Conservation (phyloP, 2,888 invertebrate species). For the Drosophila diplacantha region DNA sequence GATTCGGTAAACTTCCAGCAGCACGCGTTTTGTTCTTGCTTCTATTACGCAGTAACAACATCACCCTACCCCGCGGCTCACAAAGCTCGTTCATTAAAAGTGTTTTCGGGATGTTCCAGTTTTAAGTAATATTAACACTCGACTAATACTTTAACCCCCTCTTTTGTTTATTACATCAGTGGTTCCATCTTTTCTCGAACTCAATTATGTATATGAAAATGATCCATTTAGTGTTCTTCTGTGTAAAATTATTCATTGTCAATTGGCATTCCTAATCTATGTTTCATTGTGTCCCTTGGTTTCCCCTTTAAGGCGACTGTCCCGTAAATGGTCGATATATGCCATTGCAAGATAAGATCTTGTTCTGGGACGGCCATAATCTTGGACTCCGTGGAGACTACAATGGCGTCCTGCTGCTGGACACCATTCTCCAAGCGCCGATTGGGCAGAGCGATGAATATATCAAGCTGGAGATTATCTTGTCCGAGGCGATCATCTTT, state of each 20-base stretch:
- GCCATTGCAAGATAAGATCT: conserved; percentile 87
- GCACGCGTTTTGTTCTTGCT: conserved; percentile 20
- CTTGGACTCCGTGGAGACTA: conserved; percentile 93
- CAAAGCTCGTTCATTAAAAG: neutral
- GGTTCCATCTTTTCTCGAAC: neutral
- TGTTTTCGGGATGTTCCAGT: conserved; percentile 12
- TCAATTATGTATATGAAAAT: neutral
- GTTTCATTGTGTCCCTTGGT: neutral
- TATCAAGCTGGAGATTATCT: conserved; percentile 89
- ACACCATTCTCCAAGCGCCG: conserved; percentile 92
- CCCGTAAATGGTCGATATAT: conserved; percentile 86
- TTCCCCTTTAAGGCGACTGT: conserved; percentile 76
- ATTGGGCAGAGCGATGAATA: conserved; percentile 86
- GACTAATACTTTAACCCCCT: neutral
- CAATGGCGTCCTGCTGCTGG: conserved; percentile 92
- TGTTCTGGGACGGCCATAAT: conserved; percentile 89
- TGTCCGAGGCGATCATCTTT: conserved; percentile 92
- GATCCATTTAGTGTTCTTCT: neutral
- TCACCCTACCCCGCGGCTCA: neutral
- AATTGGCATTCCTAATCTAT: neutral
- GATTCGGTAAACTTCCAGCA: conserved; percentile 16
- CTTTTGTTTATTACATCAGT: too few relatives aligned
- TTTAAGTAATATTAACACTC: neutral
- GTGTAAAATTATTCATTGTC: neutral
- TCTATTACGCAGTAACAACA: conserved; percentile 41